Percentiles rank a stretch among this genome's conserved stretches.
phyloP scores from a whole-genome alignment of 2,113 vertebrate genomes.

The Amphiprion ocellaris region DNA sequence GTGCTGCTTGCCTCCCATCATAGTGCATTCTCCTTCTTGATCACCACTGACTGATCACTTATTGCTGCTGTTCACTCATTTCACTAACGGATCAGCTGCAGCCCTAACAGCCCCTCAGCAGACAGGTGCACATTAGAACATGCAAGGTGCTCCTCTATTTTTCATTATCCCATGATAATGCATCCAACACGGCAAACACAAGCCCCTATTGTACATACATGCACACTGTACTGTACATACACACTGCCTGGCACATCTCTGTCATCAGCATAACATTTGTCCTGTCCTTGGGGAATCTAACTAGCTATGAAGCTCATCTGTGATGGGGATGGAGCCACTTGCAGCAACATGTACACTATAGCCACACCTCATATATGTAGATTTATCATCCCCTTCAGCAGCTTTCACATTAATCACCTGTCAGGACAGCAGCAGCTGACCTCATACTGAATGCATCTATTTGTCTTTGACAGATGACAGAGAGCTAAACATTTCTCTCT shows the following conservation, averaged over 20 bases:
- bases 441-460: conserved; percentile 41
- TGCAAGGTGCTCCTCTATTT: conserved; percentile 57
- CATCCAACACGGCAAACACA: conserved; percentile 25
- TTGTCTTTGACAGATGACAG: conserved; percentile 44
- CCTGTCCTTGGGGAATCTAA: conserved; percentile 64
- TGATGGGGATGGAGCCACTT: conserved; percentile 39
- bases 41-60: conserved; percentile 58
- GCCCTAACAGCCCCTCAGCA: conserved; percentile 72
- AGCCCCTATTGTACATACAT: background rate
- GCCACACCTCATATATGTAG: conserved; percentile 63
- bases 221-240: background rate
- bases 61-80: conserved; percentile 58
- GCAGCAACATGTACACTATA: conserved; percentile 40
- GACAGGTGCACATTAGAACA: conserved; percentile 70
- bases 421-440: conserved; percentile 51
- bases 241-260: conserved; percentile 10
- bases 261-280: conserved; percentile 63
- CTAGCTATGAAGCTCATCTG: conserved; percentile 37
- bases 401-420: conserved; percentile 73
- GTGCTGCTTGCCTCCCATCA: conserved; percentile 15
- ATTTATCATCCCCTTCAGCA: conserved; percentile 68
- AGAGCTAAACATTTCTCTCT: conserved; percentile 35
- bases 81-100: conserved; percentile 69
- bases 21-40: conserved; percentile 43
- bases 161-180: conserved; percentile 68